phyloP scores from a whole-genome alignment of 2,888 invertebrate genomes.

The Sesamia inferens region DNA sequence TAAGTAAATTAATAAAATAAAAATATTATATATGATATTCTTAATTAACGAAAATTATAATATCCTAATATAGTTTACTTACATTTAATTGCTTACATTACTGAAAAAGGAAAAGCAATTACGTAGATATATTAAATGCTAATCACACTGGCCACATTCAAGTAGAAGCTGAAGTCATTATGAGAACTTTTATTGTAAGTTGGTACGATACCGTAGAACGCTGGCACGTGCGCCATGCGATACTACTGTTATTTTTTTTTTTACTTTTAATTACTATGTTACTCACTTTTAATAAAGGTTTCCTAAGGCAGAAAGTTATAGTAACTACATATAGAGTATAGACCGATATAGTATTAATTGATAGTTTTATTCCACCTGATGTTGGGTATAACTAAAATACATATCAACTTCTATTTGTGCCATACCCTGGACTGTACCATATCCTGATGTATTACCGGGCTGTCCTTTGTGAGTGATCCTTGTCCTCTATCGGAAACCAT shows the following conservation, averaged over 20 bases:
- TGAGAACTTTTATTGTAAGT: constrained; percentile 20
- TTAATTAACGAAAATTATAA: not conserved
- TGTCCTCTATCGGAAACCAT: not conserved
- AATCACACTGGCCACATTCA: not conserved
- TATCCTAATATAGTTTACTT: not conserved
- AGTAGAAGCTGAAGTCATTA: constrained; percentile 1
- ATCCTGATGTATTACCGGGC: not conserved
- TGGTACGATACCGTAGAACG: constrained; percentile 9
- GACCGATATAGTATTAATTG: not conserved
- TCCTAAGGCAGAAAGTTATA: not conserved
- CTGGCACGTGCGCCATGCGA: not conserved
- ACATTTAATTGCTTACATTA: not conserved
- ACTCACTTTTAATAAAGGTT: constrained; percentile 8
- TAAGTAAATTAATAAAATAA: not conserved
- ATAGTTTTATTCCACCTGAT: not conserved
- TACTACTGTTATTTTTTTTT: constrained; percentile 10
- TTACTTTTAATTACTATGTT: constrained; percentile 17
- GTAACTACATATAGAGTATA: not conserved
- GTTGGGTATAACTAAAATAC: too few species aligned
- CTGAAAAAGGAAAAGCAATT: constrained; percentile 1
- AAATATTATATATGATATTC: not conserved
- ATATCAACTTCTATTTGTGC: not conserved
- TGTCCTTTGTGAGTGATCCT: not conserved
- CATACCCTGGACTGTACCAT: not conserved
- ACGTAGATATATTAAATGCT: constrained; percentile 5